Percentiles rank a stretch among this genome's conserved stretches.
Evolutionary conservation across 2,113 vertebrate genomes (phyloP).

Genomic region (Oryzias woworae): DNA sequence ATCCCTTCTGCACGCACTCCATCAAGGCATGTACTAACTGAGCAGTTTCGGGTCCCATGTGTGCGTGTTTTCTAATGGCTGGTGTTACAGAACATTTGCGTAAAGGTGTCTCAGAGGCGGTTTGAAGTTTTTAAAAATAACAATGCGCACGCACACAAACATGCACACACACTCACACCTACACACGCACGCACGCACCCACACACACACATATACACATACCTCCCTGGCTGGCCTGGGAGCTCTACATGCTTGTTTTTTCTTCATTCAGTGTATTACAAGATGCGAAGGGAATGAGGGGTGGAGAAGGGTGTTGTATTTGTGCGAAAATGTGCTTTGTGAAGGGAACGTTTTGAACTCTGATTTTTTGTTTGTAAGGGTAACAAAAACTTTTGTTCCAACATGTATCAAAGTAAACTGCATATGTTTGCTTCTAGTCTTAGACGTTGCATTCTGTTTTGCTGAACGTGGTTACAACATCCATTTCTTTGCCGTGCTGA

Average conservation of each 20-base stretch:
- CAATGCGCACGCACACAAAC: conserved; percentile 5
- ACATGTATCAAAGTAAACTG: neutral
- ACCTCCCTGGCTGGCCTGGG: conserved; percentile 4
- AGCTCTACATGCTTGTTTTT: conserved; percentile 31
- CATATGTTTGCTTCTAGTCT: neutral
- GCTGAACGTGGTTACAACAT: neutral
- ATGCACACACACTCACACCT: too few relatives aligned
- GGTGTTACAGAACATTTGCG: conserved; percentile 35
- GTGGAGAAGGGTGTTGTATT: conserved; percentile 5
- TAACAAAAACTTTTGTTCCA: neutral
- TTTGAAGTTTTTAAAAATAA: conserved; percentile 35
- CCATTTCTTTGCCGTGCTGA: neutral
- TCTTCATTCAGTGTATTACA: conserved; percentile 46
- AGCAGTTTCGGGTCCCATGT: conserved; percentile 34
- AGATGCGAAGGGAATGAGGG: conserved; percentile 35
- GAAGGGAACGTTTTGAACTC: conserved; percentile 27
- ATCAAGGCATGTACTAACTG: conserved; percentile 24
- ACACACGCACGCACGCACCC: neutral
- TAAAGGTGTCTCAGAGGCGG: conserved; percentile 35
- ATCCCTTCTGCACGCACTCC: conserved; percentile 37
- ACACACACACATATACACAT: neutral
- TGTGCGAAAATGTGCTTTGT: conserved; percentile 13
- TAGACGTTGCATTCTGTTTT: neutral
- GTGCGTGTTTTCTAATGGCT: conserved; percentile 39
- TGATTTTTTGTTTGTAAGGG: neutral